Evolutionary conservation across 2,888 invertebrate genomes (phyloP), one percentile per base, ranked within the genome.

Genomic region (Amaurobius ferox): DNA sequence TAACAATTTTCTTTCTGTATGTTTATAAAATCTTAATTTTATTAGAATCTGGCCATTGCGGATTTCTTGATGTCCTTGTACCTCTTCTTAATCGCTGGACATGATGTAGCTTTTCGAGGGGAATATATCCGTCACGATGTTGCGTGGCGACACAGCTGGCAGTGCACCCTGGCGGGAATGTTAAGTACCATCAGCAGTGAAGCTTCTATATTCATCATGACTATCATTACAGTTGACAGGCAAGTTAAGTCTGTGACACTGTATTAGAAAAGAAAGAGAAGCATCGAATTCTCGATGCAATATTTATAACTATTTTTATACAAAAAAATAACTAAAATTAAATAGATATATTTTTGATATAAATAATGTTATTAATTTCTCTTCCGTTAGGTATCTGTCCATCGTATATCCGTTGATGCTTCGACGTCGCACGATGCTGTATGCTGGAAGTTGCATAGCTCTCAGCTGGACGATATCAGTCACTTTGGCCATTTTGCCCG

Each of bases 21-120:
- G n/a, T n/a, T n/a, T n/a, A n/a, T n/a, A n/a, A n/a, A n/a, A n/a
- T n/a, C n/a, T n/a, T n/a, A n/a, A n/a, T n/a, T n/a, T n/a, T n/a
- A n/a, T n/a, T 35, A 93, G 88, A 94, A 94, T 89, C 91, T 94
- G 89, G 93, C 94, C 0, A 91, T 93, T 64, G 93, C 94, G 32
- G 94, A 94, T 90, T 91, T 94, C 13, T 90, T 94, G 48, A 94
- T 94, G 94, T 94, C 94, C 23, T 90, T 94, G 48, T 94, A 94
- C 90, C 91, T 94, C 79, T 92, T 94, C 83, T 91, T 93, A 29
- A 94, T 94, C 85, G 94, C 94, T 6, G 91, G 91, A 32, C 93
- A 93, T 28, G 94, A 94, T 90, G 90, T 91, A 48, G 90, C 91
- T 35, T 92, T 92, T 89, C 91, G 94, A 44, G 93, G 93, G 0